These are phyloP conservation scores for Paradoxurus hermaphroditus DNA, from an alignment of 2,113 vertebrate species.

Conservation along the genomic window DNA sequence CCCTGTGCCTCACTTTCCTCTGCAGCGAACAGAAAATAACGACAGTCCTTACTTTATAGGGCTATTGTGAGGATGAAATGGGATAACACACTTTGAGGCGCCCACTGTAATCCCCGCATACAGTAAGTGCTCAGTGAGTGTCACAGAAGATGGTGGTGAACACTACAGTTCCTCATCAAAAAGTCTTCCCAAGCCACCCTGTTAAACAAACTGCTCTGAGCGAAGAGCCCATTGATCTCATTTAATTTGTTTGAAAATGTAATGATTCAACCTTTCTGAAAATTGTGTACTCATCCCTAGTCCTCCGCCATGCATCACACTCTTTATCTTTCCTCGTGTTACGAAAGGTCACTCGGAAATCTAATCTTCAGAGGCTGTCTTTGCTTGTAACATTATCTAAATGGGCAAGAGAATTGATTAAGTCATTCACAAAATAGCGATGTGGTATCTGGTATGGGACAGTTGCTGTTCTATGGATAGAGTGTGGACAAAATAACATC, in stretches of 20 bases:
- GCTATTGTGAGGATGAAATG: neutral
- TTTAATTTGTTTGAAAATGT: neutral
- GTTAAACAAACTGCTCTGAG: neutral
- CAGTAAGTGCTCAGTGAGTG: constrained; percentile 1
- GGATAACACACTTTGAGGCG: neutral
- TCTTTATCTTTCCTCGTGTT: neutral
- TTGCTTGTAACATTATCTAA: neutral
- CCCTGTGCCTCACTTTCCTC: neutral
- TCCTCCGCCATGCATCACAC: neutral
- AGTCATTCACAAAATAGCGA: neutral
- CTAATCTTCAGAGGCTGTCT: neutral
- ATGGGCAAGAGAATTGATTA: neutral
- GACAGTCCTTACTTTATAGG: neutral
- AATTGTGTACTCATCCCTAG: neutral
- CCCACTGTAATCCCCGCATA: neutral
- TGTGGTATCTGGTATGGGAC: neutral
- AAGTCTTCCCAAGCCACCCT: neutral
- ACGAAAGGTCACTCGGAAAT: neutral
- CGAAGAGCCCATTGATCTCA: neutral
- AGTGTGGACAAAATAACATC: neutral
- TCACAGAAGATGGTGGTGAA: neutral
- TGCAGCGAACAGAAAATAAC: neutral
- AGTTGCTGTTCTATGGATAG: neutral
- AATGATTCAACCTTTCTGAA: neutral
- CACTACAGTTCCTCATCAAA: neutral